These are phyloP conservation scores for Cairina moschata DNA, from an alignment of 2,113 vertebrate genomes.

Conservation along the genomic window DNA sequence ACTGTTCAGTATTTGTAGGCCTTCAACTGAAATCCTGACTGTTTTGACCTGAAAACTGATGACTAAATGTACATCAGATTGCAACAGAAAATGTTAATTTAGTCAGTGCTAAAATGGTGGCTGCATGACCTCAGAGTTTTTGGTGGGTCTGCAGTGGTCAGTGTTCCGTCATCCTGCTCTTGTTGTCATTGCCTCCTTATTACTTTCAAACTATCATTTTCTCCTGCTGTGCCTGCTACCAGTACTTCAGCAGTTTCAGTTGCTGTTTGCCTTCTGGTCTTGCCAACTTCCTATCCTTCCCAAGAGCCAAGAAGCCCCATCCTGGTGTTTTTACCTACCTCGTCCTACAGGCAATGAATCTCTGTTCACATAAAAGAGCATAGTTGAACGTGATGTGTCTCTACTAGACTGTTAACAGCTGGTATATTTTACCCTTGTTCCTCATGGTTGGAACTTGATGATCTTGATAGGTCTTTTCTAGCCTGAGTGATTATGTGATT, in stretches of 20 bases:
- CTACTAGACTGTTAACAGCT: background rate
- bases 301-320: background rate
- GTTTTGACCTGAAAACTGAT: accelerated
- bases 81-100: background rate
- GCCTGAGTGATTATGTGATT: background rate
- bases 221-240: background rate
- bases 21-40: background rate
- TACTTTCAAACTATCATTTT: background rate
- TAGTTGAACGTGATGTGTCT: background rate
- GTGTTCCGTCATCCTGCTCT: background rate
- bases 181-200: background rate
- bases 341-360: background rate
- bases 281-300: background rate
- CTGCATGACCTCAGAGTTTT: background rate
- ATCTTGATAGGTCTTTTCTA: background rate
- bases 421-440: background rate
- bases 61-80: background rate
- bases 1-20: background rate
- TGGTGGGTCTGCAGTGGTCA: background rate
- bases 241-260: background rate
- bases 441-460: background rate
- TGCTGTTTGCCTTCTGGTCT: background rate
- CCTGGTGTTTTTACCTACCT: background rate
- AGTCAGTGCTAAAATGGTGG: background rate
- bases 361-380: background rate